These are phyloP conservation scores for Ictidomys tridecemlineatus DNA, from an alignment of 2,113 vertebrate genomes.

Conservation along the genomic window DNA sequence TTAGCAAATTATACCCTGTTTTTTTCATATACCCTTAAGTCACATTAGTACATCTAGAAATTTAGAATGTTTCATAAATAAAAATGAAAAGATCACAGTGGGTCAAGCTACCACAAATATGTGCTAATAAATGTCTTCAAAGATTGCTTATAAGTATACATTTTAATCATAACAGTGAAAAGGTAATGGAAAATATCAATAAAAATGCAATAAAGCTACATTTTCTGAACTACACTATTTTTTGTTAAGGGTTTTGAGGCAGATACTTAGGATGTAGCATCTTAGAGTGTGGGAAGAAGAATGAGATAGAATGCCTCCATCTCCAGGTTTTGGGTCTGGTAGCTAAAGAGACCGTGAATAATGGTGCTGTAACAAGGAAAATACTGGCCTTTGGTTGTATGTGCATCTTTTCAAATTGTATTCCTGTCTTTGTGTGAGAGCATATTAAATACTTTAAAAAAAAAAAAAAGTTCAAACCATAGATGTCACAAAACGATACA, in stretches of 20 bases:
- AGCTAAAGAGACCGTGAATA: not conserved
- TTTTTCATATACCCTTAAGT: not conserved
- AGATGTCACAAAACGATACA: not conserved
- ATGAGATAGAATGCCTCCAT: not conserved
- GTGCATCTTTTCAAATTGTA: not conserved
- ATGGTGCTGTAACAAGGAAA: not conserved
- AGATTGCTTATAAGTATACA: not conserved
- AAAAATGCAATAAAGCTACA: not conserved
- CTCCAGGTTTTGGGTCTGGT: not conserved
- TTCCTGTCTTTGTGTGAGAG: not conserved
- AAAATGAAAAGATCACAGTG: not conserved
- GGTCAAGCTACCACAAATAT: not conserved
- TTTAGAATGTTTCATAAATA: constrained; percentile 10
- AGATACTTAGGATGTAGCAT: not conserved
- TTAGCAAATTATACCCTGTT: not conserved
- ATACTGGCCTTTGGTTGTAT: not conserved
- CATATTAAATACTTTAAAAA: not conserved
- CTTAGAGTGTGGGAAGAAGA: not conserved
- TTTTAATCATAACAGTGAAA: constrained; percentile 32
- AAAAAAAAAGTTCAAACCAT: not conserved
- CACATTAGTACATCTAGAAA: not conserved
- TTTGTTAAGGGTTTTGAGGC: constrained; percentile 22
- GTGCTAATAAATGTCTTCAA: not conserved
- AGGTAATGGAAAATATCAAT: not conserved
- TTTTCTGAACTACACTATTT: not conserved